Evolutionary conservation across 2,888 invertebrate species (phyloP), one percentile per base, ranked within the genome.

Genomic region (Galeruca laticollis): DNA sequence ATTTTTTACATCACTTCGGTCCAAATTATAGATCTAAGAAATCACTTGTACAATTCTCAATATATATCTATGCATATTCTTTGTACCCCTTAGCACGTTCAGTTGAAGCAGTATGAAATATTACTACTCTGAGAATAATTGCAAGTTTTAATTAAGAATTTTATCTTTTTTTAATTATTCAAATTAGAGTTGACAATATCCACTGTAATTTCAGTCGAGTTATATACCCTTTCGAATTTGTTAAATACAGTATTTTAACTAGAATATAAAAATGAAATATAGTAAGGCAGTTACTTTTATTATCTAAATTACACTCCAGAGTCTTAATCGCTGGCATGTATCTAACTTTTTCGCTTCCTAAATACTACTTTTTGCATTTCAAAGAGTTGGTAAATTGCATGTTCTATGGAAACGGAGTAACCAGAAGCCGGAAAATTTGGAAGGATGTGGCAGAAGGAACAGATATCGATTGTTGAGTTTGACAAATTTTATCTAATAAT

Each of bases 281-380:
- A 33, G 21, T 43, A 26, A 18, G 11, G 57, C 57, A 56, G 56
- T 57, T 64, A 64, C 40, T 56, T 64, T 64, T 57, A 57, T 64
- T 57, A 64, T 64, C 64, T 64, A 64, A 64, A 56, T 64, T 56
- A 64, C 26, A 56, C 56, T 35, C 11, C 47, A n/a, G 31, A 47
- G 43, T 64, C 40, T 56, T 79, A 82, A 83, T 83, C 83, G 83
- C 82, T 82, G 81, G 82, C 62, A 76, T 75, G 73, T 78, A 76
- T 79, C 75, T 75, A 68, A 62, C 72, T 74, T 77, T 80, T 80
- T 68, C 63, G 65, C 80, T 69, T 70, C 54, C 73, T 76, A 72
- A 74, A 75, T 79, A 51, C 49, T 18, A 51, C 26, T 21, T 52
- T 52, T n/a, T 8, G 26, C 26, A 52, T 26, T 52, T 52, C n/a